Base-by-base conservation (phyloP, 1,140 invertebrate genomes). In the Harpegnathos saltator region DNA sequence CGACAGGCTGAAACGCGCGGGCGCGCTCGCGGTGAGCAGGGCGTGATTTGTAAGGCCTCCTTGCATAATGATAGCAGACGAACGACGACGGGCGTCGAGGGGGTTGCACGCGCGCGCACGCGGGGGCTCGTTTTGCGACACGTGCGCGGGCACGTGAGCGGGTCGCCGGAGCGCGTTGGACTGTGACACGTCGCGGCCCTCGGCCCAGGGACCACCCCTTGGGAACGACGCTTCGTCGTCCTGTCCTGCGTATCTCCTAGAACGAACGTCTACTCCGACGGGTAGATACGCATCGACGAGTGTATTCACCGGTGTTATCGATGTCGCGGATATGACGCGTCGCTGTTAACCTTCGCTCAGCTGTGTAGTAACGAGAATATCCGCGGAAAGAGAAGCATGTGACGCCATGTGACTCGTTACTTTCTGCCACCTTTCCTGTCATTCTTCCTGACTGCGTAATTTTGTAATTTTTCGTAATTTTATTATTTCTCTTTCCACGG, bases 61-160 rank as follows among this genome's bases (percentile, higher is more conserved):
- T 88, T 86, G 86, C 85, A 87, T 90, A 92, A 91, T 90, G 87
- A 89, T 72, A 62, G 82, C 63, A 86, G 77, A 87, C 86, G 52
- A 44, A 82, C 65, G 72, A 75, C 33, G 33, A 11, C 38, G 4
- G 38, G 3, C 38, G 38, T 9, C 38, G 38, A 44, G 38, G 65
- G 75, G 84, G 58, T 80, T 61, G 29, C 29, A 33, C 29, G 29
- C 29, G 29, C 29, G 29, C 29, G 29, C 56, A 58, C 68, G 17
- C 69, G 82, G 73, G 87, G 77, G 78, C 69, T 88, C 75, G 83
- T 86, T 83, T 66, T 48, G 80, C 74, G 92, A 90, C 92, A 93
- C 92, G 92, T 93, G 92, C 89, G 81, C 50, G 62, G 92, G 91
- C 93, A 94, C 93, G 93, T 93, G 93, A 94, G 90, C 81, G 56